These are phyloP conservation scores for Contarinia nasturtii DNA, from an alignment of 1,140 invertebrate genomes.

Conservation along the genomic window DNA sequence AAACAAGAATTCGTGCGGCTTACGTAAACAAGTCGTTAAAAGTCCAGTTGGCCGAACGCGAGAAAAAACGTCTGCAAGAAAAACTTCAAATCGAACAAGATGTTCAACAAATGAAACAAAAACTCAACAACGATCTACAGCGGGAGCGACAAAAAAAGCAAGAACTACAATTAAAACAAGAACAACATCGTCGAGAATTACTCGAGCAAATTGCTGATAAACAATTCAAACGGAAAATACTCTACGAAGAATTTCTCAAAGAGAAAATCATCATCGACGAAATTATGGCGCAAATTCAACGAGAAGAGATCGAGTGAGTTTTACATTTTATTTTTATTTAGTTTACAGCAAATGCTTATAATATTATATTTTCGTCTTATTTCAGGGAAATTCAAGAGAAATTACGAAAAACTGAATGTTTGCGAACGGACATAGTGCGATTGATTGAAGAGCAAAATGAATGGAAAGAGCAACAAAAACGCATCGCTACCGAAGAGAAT, in stretches of 20 bases:
- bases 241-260: background rate
- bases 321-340: background rate
- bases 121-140: background rate
- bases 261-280: background rate
- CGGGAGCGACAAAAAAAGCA: background rate
- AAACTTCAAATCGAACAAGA: background rate
- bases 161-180: background rate
- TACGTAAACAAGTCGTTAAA: constrained; percentile 22
- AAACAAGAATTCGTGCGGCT: constrained; percentile 20
- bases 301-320: background rate
- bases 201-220: background rate
- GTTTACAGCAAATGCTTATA: too few relatives aligned
- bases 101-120: background rate
- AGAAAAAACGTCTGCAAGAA: background rate
- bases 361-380: background rate
- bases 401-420: background rate
- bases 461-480: background rate
- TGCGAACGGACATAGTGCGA: background rate
- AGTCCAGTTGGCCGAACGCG: background rate
- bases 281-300: background rate
- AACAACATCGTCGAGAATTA: background rate
- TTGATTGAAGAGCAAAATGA: background rate
- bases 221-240: background rate
- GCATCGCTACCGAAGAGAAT: background rate
- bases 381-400: background rate